A percentile compares a stretch with the other conserved stretches of the same genome.
These are phyloP conservation scores for Perccottus glenii DNA, from an alignment of 2,113 vertebrate genomes.

Conservation along the genomic window DNA sequence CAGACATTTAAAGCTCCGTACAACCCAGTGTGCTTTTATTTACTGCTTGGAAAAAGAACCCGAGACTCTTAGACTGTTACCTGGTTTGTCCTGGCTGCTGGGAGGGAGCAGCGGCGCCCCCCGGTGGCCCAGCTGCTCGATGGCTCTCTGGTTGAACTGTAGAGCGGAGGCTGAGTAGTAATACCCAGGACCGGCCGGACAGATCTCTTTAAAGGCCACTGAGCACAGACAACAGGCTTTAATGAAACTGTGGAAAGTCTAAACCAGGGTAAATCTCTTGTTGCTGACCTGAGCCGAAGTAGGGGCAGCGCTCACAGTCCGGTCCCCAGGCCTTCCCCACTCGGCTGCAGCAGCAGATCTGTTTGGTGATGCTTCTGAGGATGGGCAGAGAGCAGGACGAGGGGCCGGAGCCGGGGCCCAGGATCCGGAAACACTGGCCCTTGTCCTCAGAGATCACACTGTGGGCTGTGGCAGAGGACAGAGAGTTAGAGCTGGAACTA, in stretches of 20 bases:
- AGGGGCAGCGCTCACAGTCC: conserved; percentile 86
- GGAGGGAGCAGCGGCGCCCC: conserved; percentile 57
- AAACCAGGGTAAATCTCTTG: no score
- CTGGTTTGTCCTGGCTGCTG: conserved; percentile 12
- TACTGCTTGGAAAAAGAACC: no score
- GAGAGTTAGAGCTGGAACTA: background rate
- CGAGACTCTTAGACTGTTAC: conserved; percentile 9
- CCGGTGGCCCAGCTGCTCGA: conserved; percentile 62
- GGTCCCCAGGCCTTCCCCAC: conserved; percentile 96
- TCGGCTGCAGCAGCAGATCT: conserved; percentile 98
- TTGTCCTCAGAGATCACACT: conserved; percentile 88
- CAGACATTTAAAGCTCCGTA: no score
- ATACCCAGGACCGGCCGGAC: conserved; percentile 94
- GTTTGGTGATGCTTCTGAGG: conserved; percentile 91
- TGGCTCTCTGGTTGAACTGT: conserved; percentile 79
- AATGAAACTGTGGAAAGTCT: no score
- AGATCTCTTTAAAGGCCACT: conserved; percentile 95
- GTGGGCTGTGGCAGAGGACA: conserved; percentile 75
- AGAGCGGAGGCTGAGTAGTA: conserved; percentile 90
- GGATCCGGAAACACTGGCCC: conserved; percentile 88
- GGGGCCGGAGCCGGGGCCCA: conserved; percentile 66
- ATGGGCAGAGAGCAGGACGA: conserved; percentile 87
- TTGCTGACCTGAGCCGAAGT: conserved; percentile 80
- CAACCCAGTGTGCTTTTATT: no score
- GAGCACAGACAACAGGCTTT: background rate